A percentile compares a stretch with the other conserved stretches of the same genome.
phyloP scores from a whole-genome alignment of 2,888 invertebrate species.

The Megaustenia siamemsis region DNA sequence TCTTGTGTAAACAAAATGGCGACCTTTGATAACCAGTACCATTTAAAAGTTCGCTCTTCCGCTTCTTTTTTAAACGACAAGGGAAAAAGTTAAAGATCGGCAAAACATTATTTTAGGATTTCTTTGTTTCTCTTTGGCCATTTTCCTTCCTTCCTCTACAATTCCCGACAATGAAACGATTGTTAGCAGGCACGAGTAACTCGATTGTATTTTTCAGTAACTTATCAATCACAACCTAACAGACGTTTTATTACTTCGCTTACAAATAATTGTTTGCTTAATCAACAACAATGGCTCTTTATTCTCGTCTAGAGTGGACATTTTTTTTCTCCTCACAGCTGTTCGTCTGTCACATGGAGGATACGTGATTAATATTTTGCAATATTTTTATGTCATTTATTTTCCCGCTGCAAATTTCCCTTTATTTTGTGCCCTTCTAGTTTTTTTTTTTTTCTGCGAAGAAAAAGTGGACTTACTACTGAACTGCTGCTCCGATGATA shows the following conservation, averaged over 20 bases:
- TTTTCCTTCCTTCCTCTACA: neutral
- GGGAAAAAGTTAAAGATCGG: constrained; percentile 24
- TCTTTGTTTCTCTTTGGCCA: neutral
- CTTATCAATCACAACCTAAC: constrained; percentile 38
- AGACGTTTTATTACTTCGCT: constrained; percentile 18
- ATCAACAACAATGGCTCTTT: neutral
- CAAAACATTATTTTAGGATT: constrained; percentile 41
- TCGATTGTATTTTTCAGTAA: neutral
- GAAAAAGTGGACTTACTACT: too few relatives aligned
- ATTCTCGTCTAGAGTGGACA: constrained; percentile 5
- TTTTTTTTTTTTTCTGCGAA: too few relatives aligned
- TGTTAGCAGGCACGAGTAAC: constrained; percentile 17
- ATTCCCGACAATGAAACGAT: constrained; percentile 44
- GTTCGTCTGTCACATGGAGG: too few relatives aligned
- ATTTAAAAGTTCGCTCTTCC: constrained; percentile 49
- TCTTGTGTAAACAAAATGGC: constrained; percentile 44
- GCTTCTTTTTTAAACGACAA: neutral
- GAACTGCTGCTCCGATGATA: too few relatives aligned
- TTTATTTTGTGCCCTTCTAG: too few relatives aligned
- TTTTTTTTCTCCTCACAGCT: too few relatives aligned
- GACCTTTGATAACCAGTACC: constrained; percentile 46
- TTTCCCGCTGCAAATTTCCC: too few relatives aligned
- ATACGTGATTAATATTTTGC: too few relatives aligned
- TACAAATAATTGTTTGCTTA: constrained; percentile 1
- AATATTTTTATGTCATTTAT: too few relatives aligned